Percentiles rank a stretch among this genome's conserved stretches.
Conservation (phyloP, 2,888 invertebrate genomes). For the Leptothorax acervorum region DNA sequence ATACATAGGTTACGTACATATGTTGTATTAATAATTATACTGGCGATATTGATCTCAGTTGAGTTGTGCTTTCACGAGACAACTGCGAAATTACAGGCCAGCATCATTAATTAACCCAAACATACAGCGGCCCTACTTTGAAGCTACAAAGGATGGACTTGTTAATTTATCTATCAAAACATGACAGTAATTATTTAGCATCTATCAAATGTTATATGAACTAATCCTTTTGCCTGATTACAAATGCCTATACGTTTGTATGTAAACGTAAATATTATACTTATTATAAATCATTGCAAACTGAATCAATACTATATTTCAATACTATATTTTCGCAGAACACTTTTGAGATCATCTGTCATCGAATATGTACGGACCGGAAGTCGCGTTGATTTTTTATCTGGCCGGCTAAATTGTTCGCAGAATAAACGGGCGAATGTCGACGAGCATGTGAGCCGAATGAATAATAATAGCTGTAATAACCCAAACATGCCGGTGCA, state of each 20-base stretch:
- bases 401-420: conserved; percentile 20
- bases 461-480: conserved; percentile 53
- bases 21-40: conserved; percentile 21
- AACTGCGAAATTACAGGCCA: conserved; percentile 26
- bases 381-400: conserved; percentile 28
- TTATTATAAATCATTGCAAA: not conserved
- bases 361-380: not conserved
- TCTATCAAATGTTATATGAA: conserved; percentile 3
- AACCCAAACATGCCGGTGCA: conserved; percentile 40
- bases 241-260: not conserved
- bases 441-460: conserved; percentile 2
- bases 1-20: not conserved
- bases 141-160: conserved; percentile 11
- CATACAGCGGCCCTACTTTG: not conserved
- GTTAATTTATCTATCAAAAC: conserved; percentile 37
- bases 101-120: conserved; percentile 34
- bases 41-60: conserved; percentile 15
- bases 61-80: conserved; percentile 29
- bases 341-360: conserved; percentile 12
- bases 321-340: not conserved
- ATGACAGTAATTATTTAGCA: conserved; percentile 11
- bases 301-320: not conserved
- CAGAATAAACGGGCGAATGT: conserved; percentile 30
- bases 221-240: not conserved
- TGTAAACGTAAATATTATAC: not conserved